Evolutionary conservation across 92 coral and sea anemone species (phyloP), one percentile per base, ranked within the genome.

Genomic region (Epizoanthus ramosus): DNA sequence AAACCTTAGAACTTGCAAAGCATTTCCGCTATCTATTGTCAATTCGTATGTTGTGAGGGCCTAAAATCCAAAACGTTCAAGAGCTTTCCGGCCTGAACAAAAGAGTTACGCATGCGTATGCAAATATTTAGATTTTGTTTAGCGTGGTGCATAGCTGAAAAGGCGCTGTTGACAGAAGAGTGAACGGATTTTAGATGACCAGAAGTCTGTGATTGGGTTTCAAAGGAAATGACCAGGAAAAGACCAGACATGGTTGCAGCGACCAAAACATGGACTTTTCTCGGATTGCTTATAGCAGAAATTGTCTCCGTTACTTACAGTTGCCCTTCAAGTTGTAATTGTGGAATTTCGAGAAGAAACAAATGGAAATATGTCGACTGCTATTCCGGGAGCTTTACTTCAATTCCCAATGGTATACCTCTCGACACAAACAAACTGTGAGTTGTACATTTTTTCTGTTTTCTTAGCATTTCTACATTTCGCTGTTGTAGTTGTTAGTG

Each of bases 41-140:
- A 60, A 61, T 41, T 59, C 67, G 66, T 39, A 77, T 57, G 61
- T 61, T 61, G 71, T 60, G 66, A 77, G 68, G 18, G 71, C 19
- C 66, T 63, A 77, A 60, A 77, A 77, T 77, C 57, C n/a, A 61
- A 77, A 77, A 22, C 82, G 82, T 61, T 77, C 82, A 77, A 65
- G 82, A 31, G 21, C 66, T 77, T 77, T 77, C 82, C 82, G 82
- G 82, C 53, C 54, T 14, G 25, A 39, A 75, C 81, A 75, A 75
- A 57, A 59, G 56, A 59, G 13, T 61, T 77, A 77, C 82, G 82
- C 82, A 77, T 77, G 82, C 82, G 82, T 77, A 77, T 77, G 82
- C 71, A 19, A 77, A 77, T 77, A 77, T 77, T 77, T 77, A 43
- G 24, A 35, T 5, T 56, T 25, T 57, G 70, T 77, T 77, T 77